phyloP scores from a whole-genome alignment of 1,140 invertebrate species.

The Orchesella cincta region DNA sequence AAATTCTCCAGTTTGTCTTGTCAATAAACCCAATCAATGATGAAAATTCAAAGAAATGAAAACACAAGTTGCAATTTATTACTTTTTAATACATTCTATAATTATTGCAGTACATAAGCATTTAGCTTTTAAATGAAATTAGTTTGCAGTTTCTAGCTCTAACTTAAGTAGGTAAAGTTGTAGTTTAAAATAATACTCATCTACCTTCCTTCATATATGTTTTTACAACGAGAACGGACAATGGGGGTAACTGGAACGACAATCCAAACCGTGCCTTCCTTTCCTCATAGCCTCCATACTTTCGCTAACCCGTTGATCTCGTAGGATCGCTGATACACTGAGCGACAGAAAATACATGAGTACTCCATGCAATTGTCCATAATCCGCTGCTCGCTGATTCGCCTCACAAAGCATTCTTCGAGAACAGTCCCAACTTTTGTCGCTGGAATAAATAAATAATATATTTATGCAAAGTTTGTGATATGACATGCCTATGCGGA shows the following conservation, averaged over 20 bases:
- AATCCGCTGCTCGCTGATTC: conserved; percentile 43
- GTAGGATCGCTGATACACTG: conserved; percentile 40
- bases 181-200: no score
- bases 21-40: no score
- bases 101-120: no score
- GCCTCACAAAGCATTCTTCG: conserved; percentile 46
- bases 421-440: conserved; percentile 45
- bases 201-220: neutral
- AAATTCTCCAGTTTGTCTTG: no score
- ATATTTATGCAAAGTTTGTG: neutral
- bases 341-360: conserved; percentile 45
- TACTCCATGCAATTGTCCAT: conserved; percentile 41
- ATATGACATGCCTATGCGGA: no score
- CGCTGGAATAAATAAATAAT: conserved; percentile 32
- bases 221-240: conserved; percentile 47
- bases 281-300: conserved; percentile 49
- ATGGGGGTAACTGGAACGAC: conserved; percentile 38
- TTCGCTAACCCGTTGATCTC: conserved; percentile 41
- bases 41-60: no score
- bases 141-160: no score
- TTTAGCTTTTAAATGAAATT: no score
- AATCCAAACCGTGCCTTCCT: conserved; percentile 45
- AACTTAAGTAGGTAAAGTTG: no score
- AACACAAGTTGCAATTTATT: no score
- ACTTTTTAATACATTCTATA: no score